Conservation (phyloP, 2,113 vertebrate genomes). For the Laticauda colubrina region DNA sequence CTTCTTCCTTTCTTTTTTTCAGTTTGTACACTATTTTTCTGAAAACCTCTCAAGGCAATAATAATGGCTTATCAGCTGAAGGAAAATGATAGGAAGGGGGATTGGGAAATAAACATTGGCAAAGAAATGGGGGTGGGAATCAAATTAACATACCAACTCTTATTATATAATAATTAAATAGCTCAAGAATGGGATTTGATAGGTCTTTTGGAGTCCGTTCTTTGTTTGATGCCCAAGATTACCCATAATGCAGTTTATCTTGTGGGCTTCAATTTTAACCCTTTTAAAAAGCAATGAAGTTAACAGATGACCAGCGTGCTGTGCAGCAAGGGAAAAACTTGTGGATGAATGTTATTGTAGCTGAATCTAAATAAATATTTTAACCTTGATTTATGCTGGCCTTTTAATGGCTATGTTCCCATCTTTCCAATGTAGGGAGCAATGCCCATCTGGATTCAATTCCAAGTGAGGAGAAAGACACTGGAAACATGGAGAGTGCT, state of each 20-base stretch:
- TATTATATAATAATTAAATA: neutral
- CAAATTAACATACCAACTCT: neutral
- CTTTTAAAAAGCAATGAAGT: neutral
- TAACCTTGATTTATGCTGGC: neutral
- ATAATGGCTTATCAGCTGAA: neutral
- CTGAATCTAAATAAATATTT: neutral
- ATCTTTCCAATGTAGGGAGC: neutral
- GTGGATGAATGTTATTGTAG: neutral
- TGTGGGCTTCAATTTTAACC: neutral
- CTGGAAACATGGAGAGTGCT: no score
- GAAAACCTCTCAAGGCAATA: neutral
- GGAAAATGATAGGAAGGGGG: neutral
- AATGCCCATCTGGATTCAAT: no score
- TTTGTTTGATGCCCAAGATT: neutral
- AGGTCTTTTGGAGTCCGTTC: neutral
- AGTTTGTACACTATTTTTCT: neutral
- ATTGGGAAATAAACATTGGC: neutral
- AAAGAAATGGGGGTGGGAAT: neutral
- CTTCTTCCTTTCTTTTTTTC: neutral
- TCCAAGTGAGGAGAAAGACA: no score
- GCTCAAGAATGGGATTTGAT: neutral
- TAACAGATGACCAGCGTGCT: neutral
- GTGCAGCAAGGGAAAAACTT: neutral
- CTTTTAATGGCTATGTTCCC: neutral
- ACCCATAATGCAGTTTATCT: neutral